Percentiles rank a stretch among this genome's conserved stretches.
Evolutionary conservation across 92 coral and sea anemone species (phyloP).

Genomic region (Palythoa caribaeorum): DNA sequence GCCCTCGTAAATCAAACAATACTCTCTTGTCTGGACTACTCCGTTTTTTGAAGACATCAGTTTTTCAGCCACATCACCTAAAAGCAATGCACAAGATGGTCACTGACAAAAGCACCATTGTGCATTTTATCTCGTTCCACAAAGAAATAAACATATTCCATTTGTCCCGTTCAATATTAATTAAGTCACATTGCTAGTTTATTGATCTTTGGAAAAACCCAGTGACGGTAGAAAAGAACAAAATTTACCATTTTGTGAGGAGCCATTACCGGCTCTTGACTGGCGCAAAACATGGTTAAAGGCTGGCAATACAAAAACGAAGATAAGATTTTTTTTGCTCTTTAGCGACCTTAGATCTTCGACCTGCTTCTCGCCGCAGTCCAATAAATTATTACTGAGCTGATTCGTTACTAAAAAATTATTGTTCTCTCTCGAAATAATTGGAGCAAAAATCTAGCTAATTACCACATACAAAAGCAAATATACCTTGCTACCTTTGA

Average conservation of each 20-base stretch:
- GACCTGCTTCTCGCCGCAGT: too few species aligned
- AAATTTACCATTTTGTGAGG: constrained; percentile 26
- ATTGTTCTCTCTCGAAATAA: constrained; percentile 64
- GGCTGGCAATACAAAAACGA: not conserved
- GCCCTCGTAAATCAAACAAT: constrained; percentile 44
- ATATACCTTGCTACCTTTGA: constrained; percentile 71
- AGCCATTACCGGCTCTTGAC: not conserved
- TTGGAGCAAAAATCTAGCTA: constrained; percentile 74
- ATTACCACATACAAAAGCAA: constrained; percentile 81
- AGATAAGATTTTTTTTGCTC: not conserved
- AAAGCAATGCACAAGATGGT: constrained; percentile 40
- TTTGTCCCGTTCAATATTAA: constrained; percentile 76
- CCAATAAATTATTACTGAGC: constrained; percentile 22
- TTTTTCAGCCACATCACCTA: constrained; percentile 16
- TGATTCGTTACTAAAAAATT: constrained; percentile 52
- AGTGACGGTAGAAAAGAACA: constrained; percentile 33
- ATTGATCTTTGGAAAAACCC: constrained; percentile 74
- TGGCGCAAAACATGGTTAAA: not conserved
- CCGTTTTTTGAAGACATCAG: constrained; percentile 45
- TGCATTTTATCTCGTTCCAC: constrained; percentile 58
- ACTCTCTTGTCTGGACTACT: constrained; percentile 33
- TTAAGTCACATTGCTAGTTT: constrained; percentile 76
- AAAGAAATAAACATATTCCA: constrained; percentile 54
- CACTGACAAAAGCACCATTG: constrained; percentile 33
- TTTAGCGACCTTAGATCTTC: too few species aligned